Percentiles rank a stretch among this genome's conserved stretches.
These are phyloP conservation scores for Allygus modestus DNA, from an alignment of 2,888 invertebrate genomes.

Conservation along the genomic window DNA sequence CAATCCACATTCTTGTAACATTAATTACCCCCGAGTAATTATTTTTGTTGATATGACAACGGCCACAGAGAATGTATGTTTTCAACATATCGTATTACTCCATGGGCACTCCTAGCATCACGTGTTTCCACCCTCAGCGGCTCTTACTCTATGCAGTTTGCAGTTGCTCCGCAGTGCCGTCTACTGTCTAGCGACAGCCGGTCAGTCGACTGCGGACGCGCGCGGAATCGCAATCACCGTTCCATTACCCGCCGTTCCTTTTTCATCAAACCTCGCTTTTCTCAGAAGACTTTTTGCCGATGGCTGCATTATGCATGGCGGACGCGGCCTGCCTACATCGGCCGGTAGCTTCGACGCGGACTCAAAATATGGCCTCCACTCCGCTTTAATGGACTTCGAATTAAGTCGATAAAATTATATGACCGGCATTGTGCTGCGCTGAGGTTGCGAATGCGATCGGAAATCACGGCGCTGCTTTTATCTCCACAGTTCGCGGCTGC, in stretches of 20 bases:
- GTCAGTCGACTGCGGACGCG: constrained; percentile 47
- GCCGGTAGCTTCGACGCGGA: constrained; percentile 18
- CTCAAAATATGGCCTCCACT: constrained; percentile 50
- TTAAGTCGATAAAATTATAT: constrained; percentile 59
- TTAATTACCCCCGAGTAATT: too few relatives aligned
- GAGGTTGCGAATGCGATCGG: constrained; percentile 17
- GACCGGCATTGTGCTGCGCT: constrained; percentile 34
- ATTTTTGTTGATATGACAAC: too few relatives aligned
- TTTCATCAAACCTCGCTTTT: constrained; percentile 57
- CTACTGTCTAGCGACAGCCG: constrained; percentile 32
- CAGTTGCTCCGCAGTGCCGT: background rate
- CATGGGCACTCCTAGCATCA: too few relatives aligned
- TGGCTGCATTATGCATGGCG: constrained; percentile 52
- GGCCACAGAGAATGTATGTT: too few relatives aligned
- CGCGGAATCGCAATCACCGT: constrained; percentile 42
- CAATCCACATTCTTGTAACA: too few relatives aligned
- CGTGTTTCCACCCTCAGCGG: too few relatives aligned
- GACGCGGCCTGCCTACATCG: constrained; percentile 7
- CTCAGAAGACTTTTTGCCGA: constrained; percentile 57
- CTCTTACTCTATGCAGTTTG: constrained; percentile 22
- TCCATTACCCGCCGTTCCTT: constrained; percentile 43
- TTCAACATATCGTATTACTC: background rate
- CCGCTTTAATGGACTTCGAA: constrained; percentile 57
- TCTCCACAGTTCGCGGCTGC: background rate
- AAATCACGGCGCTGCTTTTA: constrained; percentile 5